Conservation (phyloP, 2,888 invertebrate genomes). For the Synergus itoensis region DNA sequence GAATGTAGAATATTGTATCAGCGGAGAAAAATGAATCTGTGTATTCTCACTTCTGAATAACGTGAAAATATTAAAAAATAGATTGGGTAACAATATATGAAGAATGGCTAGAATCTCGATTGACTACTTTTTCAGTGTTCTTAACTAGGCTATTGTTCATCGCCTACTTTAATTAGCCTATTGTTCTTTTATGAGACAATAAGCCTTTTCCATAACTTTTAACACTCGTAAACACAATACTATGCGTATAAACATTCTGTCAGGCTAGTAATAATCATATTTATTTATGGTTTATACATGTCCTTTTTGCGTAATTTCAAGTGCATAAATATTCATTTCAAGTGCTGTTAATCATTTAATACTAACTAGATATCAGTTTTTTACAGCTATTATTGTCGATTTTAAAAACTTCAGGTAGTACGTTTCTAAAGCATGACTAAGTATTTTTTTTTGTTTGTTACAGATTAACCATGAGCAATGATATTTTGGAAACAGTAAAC, state of each 20-base stretch:
- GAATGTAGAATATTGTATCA: background rate
- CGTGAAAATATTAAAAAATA: background rate
- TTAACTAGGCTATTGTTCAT: conserved; percentile 36
- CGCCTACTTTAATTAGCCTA: conserved; percentile 40
- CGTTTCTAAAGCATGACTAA: background rate
- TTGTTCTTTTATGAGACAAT: conserved; percentile 41
- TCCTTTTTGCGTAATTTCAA: background rate
- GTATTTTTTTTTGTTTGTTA: background rate
- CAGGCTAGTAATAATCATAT: conserved; percentile 30
- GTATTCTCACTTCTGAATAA: background rate
- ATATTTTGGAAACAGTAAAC: background rate
- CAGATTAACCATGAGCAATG: background rate
- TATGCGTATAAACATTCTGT: conserved; percentile 23
- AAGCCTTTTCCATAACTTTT: conserved; percentile 19
- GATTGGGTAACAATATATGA: conserved; percentile 8
- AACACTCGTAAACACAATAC: conserved; percentile 32
- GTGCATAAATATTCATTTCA: conserved; percentile 26
- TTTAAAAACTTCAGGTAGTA: background rate
- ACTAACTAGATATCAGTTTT: background rate
- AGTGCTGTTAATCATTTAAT: conserved; percentile 1
- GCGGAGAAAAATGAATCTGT: background rate
- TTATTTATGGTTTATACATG: conserved; percentile 25
- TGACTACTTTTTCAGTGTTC: background rate
- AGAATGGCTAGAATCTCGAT: conserved; percentile 8
- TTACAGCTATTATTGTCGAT: background rate